A percentile compares a stretch with the other conserved stretches of the same genome.
Conservation (phyloP, 2,888 invertebrate genomes). For the Parapristionchus giblindavisi region DNA sequence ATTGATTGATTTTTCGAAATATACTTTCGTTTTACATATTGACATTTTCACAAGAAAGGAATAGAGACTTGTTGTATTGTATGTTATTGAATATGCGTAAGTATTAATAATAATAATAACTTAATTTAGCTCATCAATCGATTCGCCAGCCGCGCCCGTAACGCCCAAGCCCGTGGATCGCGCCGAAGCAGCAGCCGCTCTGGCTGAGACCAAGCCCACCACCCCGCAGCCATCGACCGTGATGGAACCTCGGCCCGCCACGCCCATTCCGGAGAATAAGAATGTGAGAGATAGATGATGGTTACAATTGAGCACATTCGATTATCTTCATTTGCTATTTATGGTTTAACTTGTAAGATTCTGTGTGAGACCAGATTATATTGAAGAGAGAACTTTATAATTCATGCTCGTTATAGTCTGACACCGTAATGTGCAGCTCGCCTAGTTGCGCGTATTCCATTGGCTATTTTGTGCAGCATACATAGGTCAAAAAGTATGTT, state of each 20-base stretch:
- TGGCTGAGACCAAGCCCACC: background rate
- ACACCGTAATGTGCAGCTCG: too few relatives aligned
- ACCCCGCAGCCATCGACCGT: constrained; percentile 3
- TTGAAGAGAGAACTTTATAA: too few relatives aligned
- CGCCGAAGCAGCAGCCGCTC: constrained; percentile 9
- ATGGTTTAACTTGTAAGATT: too few relatives aligned
- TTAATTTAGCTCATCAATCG: background rate
- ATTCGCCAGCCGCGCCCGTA: constrained; percentile 6
- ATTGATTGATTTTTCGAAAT: background rate
- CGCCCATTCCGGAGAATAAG: constrained; percentile 9
- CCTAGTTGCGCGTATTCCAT: too few relatives aligned
- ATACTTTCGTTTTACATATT: background rate
- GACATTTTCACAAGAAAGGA: background rate
- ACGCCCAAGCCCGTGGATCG: constrained; percentile 7
- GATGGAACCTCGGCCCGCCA: background rate
- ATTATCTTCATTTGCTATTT: too few relatives aligned
- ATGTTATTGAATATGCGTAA: too few relatives aligned
- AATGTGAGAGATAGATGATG: too few relatives aligned
- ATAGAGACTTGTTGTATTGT: background rate
- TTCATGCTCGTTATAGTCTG: too few relatives aligned
- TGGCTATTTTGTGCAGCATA: too few relatives aligned
- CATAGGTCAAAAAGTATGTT: background rate
- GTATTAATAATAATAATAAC: background rate
- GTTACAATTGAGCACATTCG: too few relatives aligned
- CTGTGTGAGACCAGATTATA: too few relatives aligned